Conservation (phyloP, 2,797 vertebrate species). For the Clarias laeviceps region DNA sequence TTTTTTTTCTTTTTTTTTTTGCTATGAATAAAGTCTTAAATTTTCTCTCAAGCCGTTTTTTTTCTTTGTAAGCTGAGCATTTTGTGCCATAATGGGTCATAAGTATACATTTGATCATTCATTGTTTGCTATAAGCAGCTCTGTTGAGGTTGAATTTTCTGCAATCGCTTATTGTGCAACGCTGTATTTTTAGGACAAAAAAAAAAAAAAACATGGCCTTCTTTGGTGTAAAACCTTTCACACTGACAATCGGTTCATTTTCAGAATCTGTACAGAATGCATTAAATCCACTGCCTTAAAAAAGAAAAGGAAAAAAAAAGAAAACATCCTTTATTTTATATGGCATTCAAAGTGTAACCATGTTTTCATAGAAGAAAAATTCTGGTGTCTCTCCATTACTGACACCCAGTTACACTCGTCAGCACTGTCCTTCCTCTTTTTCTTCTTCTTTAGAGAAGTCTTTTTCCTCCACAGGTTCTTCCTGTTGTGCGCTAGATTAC, state of each 20-base stretch:
- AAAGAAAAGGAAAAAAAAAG: not conserved
- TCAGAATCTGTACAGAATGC: not conserved
- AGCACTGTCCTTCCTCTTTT: constrained; percentile 74
- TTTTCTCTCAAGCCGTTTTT: not conserved
- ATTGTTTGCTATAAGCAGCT: not conserved
- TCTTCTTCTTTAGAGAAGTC: constrained; percentile 74
- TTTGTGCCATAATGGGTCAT: not conserved
- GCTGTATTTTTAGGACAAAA: constrained; percentile 37
- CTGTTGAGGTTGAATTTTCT: constrained; percentile 20
- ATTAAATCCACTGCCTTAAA: too few relatives aligned
- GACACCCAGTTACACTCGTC: constrained; percentile 21
- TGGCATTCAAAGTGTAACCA: not conserved
- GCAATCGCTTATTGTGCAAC: constrained; percentile 36
- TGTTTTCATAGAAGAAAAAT: not conserved
- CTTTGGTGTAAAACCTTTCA: not conserved
- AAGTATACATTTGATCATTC: not conserved
- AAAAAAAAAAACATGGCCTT: not conserved
- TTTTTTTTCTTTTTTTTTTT: not conserved
- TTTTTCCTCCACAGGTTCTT: constrained; percentile 82
- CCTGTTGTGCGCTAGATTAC: constrained; percentile 79
- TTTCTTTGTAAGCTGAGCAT: not conserved
- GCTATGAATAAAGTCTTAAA: not conserved
- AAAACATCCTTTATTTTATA: not conserved
- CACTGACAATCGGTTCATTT: not conserved
- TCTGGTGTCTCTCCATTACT: constrained; percentile 32